Evolutionary conservation across 1,140 invertebrate species (phyloP).

Genomic region (Lanistes nyassanus): DNA sequence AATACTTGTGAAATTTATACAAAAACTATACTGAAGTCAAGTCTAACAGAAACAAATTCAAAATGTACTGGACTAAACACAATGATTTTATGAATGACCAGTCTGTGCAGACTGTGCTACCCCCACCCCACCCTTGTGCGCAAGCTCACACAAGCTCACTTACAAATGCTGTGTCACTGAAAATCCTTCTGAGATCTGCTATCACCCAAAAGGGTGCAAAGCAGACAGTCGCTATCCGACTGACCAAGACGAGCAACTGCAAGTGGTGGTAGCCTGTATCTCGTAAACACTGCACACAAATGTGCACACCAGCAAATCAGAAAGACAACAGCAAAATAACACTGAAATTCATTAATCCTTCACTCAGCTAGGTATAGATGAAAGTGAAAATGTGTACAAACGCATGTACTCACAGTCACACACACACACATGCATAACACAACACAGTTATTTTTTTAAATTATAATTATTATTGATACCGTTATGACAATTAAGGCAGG

Average conservation of each 20-base stretch:
- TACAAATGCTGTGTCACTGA: conserved; percentile 73
- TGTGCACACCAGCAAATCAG: background rate
- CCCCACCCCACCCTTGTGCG: no score
- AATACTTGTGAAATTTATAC: no score
- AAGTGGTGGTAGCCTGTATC: conserved; percentile 91
- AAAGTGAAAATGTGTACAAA: background rate
- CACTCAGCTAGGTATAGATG: no score
- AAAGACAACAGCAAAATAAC: background rate
- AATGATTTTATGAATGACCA: no score
- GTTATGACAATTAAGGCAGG: no score
- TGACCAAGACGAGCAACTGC: conserved; percentile 84
- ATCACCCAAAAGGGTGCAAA: conserved; percentile 90
- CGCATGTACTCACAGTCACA: background rate
- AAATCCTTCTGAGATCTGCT: conserved; percentile 76
- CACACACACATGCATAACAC: conserved; percentile 11
- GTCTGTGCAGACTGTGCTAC: no score
- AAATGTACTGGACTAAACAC: no score
- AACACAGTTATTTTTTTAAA: background rate
- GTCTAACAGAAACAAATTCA: no score
- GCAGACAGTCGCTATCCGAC: conserved; percentile 81
- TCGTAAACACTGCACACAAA: conserved; percentile 76
- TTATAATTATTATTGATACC: background rate
- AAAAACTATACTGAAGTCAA: no score
- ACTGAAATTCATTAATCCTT: no score
- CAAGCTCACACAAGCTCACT: no score